A percentile compares a stretch with the other conserved stretches of the same genome.
These are phyloP conservation scores for Drosophila arawakana DNA, from an alignment of 1,140 invertebrate genomes.

Conservation along the genomic window DNA sequence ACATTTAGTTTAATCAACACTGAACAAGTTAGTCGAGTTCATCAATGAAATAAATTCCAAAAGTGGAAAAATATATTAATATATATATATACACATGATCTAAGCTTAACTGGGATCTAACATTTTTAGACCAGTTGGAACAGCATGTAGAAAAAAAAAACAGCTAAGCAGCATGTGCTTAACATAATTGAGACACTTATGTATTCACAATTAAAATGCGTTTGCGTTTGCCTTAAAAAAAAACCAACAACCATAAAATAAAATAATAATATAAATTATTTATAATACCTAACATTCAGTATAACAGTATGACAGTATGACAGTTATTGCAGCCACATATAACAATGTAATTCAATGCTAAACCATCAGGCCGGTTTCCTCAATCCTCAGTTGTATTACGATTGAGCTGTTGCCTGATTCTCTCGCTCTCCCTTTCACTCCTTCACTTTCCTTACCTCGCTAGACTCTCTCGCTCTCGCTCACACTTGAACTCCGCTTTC, in stretches of 20 bases:
- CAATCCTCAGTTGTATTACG: conserved; percentile 57
- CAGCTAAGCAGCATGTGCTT: background rate
- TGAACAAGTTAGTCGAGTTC: conserved; percentile 16
- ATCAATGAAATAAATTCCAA: background rate
- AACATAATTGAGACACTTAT: conserved; percentile 20
- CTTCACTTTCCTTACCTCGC: background rate
- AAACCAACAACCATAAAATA: conserved; percentile 14
- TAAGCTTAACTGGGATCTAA: conserved; percentile 22
- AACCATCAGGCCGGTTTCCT: conserved; percentile 62
- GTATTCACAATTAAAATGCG: conserved; percentile 57
- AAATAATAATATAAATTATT: conserved; percentile 1
- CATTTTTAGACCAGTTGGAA: conserved; percentile 22
- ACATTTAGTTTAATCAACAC: conserved; percentile 27
- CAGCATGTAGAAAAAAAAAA: background rate
- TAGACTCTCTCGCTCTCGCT: background rate
- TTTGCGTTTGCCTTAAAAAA: conserved; percentile 56
- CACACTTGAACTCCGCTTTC: background rate
- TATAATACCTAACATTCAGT: conserved; percentile 5
- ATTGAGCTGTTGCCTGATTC: conserved; percentile 48
- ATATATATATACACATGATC: conserved; percentile 19
- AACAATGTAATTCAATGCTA: conserved; percentile 3
- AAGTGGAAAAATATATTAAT: background rate
- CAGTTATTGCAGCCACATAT: conserved; percentile 11
- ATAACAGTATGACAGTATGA: conserved; percentile 14
- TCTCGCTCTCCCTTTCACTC: background rate